These are phyloP conservation scores for Drosophila leontia DNA, from an alignment of 1,140 invertebrate genomes.

Conservation along the genomic window DNA sequence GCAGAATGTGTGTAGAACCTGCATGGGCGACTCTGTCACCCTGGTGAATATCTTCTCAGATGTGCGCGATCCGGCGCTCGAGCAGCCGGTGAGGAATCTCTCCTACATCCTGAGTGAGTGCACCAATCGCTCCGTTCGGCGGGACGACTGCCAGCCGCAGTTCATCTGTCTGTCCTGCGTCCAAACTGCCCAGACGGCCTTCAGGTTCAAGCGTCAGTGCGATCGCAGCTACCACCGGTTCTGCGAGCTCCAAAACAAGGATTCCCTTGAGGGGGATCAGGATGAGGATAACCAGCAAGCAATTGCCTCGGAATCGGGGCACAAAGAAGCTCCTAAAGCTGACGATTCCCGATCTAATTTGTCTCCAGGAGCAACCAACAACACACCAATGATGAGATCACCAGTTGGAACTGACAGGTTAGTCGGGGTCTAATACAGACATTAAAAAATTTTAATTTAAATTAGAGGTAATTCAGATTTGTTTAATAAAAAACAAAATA, in stretches of 20 bases:
- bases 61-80: constrained; percentile 19
- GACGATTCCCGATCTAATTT: background rate
- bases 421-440: background rate
- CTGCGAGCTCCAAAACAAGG: constrained; percentile 3
- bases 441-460: background rate
- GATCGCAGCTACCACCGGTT: constrained; percentile 39
- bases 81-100: constrained; percentile 28
- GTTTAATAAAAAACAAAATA: background rate
- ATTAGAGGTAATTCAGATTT: no score
- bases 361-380: background rate
- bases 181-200: constrained; percentile 51
- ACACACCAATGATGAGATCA: no score
- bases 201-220: constrained; percentile 48
- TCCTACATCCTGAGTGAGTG: constrained; percentile 48
- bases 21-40: constrained; percentile 48
- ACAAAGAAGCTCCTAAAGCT: background rate
- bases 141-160: constrained; percentile 42
- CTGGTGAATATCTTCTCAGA: constrained; percentile 59
- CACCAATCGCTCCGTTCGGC: constrained; percentile 29
- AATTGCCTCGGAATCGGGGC: background rate
- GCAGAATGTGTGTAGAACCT: constrained; percentile 55
- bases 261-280: background rate
- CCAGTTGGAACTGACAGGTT: background rate
- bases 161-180: constrained; percentile 56
- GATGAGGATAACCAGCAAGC: background rate